Conservation (phyloP, 2,888 invertebrate species). For the Penaeus monodon region DNA sequence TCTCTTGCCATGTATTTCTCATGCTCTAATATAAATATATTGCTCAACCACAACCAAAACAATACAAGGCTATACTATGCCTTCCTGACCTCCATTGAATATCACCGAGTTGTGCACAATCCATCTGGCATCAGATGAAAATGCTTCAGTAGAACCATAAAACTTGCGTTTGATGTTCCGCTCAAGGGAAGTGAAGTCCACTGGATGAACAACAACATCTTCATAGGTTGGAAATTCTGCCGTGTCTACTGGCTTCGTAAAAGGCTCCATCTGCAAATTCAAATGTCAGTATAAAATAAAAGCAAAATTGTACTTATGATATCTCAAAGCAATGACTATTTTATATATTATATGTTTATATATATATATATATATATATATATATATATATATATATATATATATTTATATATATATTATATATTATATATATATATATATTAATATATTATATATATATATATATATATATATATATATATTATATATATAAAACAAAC, state of each 20-base stretch:
- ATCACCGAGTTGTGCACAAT: slow-evolving; percentile 92
- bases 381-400: too few relatives aligned
- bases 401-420: too few relatives aligned
- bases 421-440: too few relatives aligned
- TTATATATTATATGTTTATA: too few relatives aligned
- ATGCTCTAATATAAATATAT: too few relatives aligned
- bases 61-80: not conserved
- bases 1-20: too few relatives aligned
- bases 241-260: slow-evolving; percentile 81
- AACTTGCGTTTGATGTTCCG: slow-evolving; percentile 81
- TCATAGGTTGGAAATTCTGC: slow-evolving; percentile 81
- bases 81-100: slow-evolving; percentile 85
- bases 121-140: slow-evolving; percentile 92
- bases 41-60: not conserved
- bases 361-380: too few relatives aligned
- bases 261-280: slow-evolving; percentile 80
- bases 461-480: too few relatives aligned
- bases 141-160: slow-evolving; percentile 90
- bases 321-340: too few relatives aligned
- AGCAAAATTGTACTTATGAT: too few relatives aligned
- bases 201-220: slow-evolving; percentile 87
- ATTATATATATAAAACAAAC: too few relatives aligned
- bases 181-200: slow-evolving; percentile 84
- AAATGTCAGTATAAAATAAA: slow-evolving; percentile 24
- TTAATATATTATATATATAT: too few relatives aligned